Percentiles rank a stretch among this genome's conserved stretches.
These are phyloP conservation scores for Palaemon carinicauda DNA, from an alignment of 1,140 invertebrate species.

Conservation along the genomic window DNA sequence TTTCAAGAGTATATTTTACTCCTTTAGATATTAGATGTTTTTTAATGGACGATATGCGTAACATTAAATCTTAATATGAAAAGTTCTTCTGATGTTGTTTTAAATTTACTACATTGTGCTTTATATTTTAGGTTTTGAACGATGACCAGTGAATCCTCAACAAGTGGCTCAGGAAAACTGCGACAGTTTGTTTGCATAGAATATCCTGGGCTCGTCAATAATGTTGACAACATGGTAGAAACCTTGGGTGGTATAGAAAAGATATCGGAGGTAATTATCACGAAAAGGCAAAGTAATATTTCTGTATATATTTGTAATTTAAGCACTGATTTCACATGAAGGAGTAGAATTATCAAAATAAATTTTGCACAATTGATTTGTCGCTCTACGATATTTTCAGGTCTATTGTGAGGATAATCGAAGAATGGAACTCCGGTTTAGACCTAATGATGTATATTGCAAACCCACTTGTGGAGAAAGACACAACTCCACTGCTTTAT, in stretches of 20 bases:
- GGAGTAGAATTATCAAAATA: background rate
- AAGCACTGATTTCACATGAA: no score
- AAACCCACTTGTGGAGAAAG: conserved; percentile 80
- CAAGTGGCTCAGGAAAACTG: conserved; percentile 14
- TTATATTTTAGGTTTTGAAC: no score
- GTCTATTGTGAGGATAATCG: conserved; percentile 69
- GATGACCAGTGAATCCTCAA: background rate
- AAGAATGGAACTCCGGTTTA: conserved; percentile 79
- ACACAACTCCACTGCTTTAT: conserved; percentile 73
- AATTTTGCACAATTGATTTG: background rate
- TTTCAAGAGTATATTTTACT: no score
- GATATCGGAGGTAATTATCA: conserved; percentile 28
- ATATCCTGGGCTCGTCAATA: conserved; percentile 37
- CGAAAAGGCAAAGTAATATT: no score
- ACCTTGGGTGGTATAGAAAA: conserved; percentile 39
- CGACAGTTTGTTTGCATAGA: conserved; percentile 46
- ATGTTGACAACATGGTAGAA: conserved; percentile 39
- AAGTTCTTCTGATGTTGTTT: no score
- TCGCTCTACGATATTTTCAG: conserved; percentile 59
- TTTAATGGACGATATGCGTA: no score
- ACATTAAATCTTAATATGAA: no score
- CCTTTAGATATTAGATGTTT: no score
- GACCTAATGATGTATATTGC: conserved; percentile 85
- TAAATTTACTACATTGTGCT: no score
- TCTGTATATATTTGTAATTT: no score